Percentiles rank a stretch among this genome's conserved stretches.
These are phyloP conservation scores for Litocranius walleri DNA, from an alignment of 2,113 vertebrate genomes.

Conservation along the genomic window DNA sequence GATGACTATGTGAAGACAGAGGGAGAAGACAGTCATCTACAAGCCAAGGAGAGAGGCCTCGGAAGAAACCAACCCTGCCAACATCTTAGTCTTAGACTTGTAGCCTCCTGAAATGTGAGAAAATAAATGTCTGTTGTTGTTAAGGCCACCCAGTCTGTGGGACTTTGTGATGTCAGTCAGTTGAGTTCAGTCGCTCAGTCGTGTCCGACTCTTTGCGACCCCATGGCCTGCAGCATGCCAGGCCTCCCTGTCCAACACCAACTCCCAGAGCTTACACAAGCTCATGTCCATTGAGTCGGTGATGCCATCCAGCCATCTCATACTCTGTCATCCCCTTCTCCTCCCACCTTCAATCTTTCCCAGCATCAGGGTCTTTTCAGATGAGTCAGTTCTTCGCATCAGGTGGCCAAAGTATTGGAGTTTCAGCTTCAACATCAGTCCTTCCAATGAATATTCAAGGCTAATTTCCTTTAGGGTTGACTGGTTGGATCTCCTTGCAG, in stretches of 20 bases:
- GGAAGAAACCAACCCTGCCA: neutral
- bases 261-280: neutral
- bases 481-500: neutral
- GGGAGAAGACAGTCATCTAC: neutral
- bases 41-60: neutral
- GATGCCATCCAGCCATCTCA: neutral
- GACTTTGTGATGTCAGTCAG: neutral
- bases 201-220: fast-evolving
- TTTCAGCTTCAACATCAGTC: neutral
- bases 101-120: neutral
- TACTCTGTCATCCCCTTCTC: neutral
- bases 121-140: neutral
- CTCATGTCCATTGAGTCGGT: neutral
- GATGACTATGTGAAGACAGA: too few species aligned
- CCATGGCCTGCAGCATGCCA: neutral
- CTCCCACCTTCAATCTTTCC: neutral
- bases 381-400: neutral
- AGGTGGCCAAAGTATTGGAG: neutral
- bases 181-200: neutral
- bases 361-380: neutral
- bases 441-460: neutral
- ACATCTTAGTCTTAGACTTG: neutral
- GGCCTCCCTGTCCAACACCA: neutral
- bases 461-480: neutral
- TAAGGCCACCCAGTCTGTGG: neutral